Percentiles rank a stretch among this genome's conserved stretches.
These are phyloP conservation scores for Encarsia formosa DNA, from an alignment of 2,888 invertebrate species.

Conservation along the genomic window DNA sequence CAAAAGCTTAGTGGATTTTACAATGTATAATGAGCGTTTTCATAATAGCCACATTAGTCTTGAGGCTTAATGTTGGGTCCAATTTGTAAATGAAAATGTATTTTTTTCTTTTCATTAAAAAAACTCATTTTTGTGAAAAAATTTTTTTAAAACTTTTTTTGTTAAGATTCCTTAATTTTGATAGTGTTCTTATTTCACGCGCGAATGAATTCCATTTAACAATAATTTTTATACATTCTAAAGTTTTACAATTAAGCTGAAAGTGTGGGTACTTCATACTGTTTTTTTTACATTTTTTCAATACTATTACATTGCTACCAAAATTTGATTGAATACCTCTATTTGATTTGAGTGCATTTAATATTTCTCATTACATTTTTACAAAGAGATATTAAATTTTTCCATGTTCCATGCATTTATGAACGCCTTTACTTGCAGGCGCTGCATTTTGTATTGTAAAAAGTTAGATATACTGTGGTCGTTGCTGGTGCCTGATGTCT, in stretches of 20 bases:
- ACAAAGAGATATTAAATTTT: slow-evolving; percentile 39
- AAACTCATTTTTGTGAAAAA: slow-evolving; percentile 21
- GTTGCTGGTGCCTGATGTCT: slow-evolving; percentile 37
- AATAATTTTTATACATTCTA: too few relatives aligned
- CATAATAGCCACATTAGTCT: slow-evolving; percentile 20
- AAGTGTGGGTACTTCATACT: too few relatives aligned
- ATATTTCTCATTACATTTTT: slow-evolving; percentile 41
- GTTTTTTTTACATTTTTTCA: too few relatives aligned
- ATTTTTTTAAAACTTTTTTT: not conserved
- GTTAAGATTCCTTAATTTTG: slow-evolving; percentile 9
- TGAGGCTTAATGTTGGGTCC: slow-evolving; percentile 25
- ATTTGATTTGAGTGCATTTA: not conserved
- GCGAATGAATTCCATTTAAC: too few relatives aligned
- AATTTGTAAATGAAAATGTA: slow-evolving; percentile 26
- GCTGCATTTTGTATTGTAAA: slow-evolving; percentile 51
- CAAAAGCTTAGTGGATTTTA: slow-evolving; percentile 17
- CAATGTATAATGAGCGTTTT: slow-evolving; percentile 20
- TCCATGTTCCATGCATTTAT: slow-evolving; percentile 39
- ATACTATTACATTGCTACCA: not conserved
- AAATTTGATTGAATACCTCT: not conserved
- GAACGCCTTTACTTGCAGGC: slow-evolving; percentile 42
- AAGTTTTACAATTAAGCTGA: too few relatives aligned
- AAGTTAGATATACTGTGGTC: slow-evolving; percentile 48
- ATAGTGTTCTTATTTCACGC: too few relatives aligned
- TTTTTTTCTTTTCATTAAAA: slow-evolving; percentile 24